Evolutionary conservation across 2,888 invertebrate species (phyloP), one percentile per base, ranked within the genome.

Genomic region (Hyalella azteca): DNA sequence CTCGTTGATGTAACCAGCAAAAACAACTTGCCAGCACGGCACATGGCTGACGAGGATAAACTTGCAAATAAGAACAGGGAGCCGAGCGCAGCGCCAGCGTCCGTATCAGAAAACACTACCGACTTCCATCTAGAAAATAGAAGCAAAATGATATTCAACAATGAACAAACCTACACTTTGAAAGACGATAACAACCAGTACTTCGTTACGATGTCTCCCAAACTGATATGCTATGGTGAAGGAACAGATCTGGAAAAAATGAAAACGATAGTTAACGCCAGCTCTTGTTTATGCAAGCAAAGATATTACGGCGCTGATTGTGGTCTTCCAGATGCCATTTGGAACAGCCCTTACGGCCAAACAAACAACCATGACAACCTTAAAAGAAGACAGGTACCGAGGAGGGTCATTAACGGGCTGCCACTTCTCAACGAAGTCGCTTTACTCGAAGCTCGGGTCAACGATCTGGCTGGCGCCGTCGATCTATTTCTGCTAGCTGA

Each of bases 401-500:
- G 91, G 78, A 89, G 91, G 79, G 88, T 92, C 15, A 89, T 92
- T 78, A 91, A 91, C 85, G 88, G 91, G 78, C 89, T 91, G 81
- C 88, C 89, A 85, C 87, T 90, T 81, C 89, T 90, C 81, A 89
- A 90, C 84, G 90, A 90, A 77, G 78, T 83, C 39, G 85, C 84
- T 26, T 79, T 85, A 50, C 81, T 84, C 22, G 92, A 92, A 86
- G 90, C 92, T 77, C 89, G 91, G 86, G 87, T 93, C 78, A 90
- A 90, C 85, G 91, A 92, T 86, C 88, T 92, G 22, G 88, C 89
- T 78, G 88, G 89, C 77, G 90, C 91, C 78, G 91, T 93, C 4
- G 93, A 93, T 87, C 89, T 91, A 81, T 92, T 92, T 87, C 88
- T 93, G 81, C 88, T 93, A n/a, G 84, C 86, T 0, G 88, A 88